Evolutionary conservation across 2,888 invertebrate genomes (phyloP).

Genomic region (Stenoptilia bipunctidactyla): DNA sequence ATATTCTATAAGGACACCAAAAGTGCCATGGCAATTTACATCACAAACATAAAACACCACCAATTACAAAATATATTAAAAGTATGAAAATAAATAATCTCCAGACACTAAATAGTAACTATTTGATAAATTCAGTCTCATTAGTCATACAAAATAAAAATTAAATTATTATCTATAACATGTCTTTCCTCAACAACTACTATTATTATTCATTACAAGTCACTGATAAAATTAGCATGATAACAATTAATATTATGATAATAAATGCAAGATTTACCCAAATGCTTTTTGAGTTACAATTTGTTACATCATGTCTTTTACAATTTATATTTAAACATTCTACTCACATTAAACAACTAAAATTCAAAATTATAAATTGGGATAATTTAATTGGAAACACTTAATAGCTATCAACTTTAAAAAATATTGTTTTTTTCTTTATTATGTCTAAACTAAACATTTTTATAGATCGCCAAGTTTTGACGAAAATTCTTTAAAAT

Average conservation of each 20-base stretch:
- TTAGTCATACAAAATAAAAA: conserved; percentile 42
- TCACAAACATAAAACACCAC: conserved; percentile 12
- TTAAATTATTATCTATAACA: conserved; percentile 30
- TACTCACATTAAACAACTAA: too few relatives aligned
- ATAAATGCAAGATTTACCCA: conserved; percentile 18
- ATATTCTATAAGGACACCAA: conserved; percentile 1
- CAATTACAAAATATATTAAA: conserved; percentile 22
- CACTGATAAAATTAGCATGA: conserved; percentile 1
- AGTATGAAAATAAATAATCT: conserved; percentile 55
- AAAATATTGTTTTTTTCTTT: too few relatives aligned
- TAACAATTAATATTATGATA: conserved; percentile 9
- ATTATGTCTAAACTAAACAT: too few relatives aligned
- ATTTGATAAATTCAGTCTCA: conserved; percentile 69
- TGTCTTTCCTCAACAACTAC: conserved; percentile 54
- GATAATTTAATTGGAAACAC: too few relatives aligned
- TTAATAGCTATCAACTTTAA: too few relatives aligned
- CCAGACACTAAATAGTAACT: conserved; percentile 39
- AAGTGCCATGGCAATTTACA: conserved; percentile 22
- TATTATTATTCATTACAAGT: neutral
- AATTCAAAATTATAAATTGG: too few relatives aligned
- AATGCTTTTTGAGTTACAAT: conserved; percentile 8
- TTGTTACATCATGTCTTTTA: conserved; percentile 9
- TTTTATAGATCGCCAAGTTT: too few relatives aligned
- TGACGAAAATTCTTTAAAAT: too few relatives aligned
- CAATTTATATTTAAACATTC: conserved; percentile 6